Evolutionary conservation across 2,113 vertebrate species (phyloP).

Genomic region (Esox niger): DNA sequence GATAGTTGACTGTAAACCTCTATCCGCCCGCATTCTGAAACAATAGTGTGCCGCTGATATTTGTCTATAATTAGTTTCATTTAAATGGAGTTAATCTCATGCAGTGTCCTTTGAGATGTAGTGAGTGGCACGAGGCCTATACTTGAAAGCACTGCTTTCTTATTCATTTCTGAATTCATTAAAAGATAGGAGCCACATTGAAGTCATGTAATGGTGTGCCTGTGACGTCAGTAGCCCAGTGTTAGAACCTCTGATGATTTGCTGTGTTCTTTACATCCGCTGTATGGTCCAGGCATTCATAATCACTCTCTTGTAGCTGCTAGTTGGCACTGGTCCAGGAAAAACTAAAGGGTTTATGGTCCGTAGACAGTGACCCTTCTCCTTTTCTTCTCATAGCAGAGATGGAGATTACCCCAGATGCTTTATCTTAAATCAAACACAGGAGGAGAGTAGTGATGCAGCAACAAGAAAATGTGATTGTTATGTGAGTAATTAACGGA

Average conservation of each 20-base stretch:
- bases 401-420: background rate
- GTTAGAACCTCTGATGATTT: background rate
- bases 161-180: background rate
- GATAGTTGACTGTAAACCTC: too few species aligned
- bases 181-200: background rate
- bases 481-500: too few species aligned
- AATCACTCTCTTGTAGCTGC: conserved; percentile 30
- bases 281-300: conserved; percentile 46
- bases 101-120: too few species aligned
- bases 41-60: too few species aligned
- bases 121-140: background rate
- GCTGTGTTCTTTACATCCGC: conserved; percentile 41
- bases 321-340: conserved; percentile 49
- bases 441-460: too few species aligned
- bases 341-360: conserved; percentile 54
- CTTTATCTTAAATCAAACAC: too few species aligned
- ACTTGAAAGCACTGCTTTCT: background rate
- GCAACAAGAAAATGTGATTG: too few species aligned
- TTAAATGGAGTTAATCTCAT: too few species aligned
- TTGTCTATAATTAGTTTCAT: too few species aligned
- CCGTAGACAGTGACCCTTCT: conserved; percentile 36
- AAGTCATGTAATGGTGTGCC: background rate
- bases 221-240: background rate
- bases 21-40: too few species aligned
- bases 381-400: background rate